Evolutionary conservation across 2,888 invertebrate species (phyloP).

Genomic region (Bhutanitis thaidina): DNA sequence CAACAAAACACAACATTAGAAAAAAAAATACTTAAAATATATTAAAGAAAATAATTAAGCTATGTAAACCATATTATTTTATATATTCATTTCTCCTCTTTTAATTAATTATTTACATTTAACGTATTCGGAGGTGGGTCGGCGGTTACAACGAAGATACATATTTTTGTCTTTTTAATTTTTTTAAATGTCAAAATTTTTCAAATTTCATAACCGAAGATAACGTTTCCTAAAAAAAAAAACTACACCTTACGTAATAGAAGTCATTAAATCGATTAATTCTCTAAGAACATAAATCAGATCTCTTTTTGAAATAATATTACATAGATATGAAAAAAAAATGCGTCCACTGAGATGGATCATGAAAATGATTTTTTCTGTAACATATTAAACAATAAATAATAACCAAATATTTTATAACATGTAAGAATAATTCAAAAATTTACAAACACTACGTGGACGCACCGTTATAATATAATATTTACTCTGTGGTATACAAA

Average conservation of each 20-base stretch:
- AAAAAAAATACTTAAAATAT: constrained; percentile 26
- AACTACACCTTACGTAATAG: too few relatives aligned
- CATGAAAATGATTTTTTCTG: too few relatives aligned
- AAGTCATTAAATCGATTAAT: not conserved
- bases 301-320: constrained; percentile 10
- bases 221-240: too few relatives aligned
- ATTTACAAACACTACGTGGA: constrained; percentile 1
- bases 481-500: not conserved
- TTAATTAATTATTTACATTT: constrained; percentile 18
- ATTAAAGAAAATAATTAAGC: constrained; percentile 13
- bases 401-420: not conserved
- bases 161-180: constrained; percentile 22
- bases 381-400: too few relatives aligned
- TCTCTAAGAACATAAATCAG: constrained; percentile 11
- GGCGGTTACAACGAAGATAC: constrained; percentile 22
- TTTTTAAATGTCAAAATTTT: not conserved
- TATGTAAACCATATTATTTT: not conserved
- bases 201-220: not conserved
- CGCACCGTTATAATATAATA: not conserved
- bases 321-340: not conserved
- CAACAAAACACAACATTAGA: constrained; percentile 23
- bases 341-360: not conserved
- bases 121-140: constrained; percentile 27
- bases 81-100: constrained; percentile 11
- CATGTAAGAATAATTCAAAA: not conserved